These are phyloP conservation scores for rat (Rattus norvegicus) DNA, from an alignment of 2,113 vertebrate genomes.

Conservation along the genomic window DNA sequence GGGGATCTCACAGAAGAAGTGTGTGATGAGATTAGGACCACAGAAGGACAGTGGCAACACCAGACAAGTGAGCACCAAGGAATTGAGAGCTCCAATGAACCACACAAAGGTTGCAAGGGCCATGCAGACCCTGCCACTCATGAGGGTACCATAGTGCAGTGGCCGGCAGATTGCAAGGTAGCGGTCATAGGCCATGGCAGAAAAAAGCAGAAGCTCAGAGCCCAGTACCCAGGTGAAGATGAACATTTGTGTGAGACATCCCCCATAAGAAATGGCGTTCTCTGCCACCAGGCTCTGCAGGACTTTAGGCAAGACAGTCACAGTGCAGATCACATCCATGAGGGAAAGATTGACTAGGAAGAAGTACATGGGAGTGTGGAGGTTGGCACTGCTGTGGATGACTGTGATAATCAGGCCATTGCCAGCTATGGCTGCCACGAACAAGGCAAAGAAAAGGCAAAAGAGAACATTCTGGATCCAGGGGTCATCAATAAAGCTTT, in stretches of 20 bases:
- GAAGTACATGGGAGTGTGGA: constrained; percentile 51
- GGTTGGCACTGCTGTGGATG: constrained; percentile 7
- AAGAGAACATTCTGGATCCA: constrained; percentile 37
- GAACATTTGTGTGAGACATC: constrained; percentile 15
- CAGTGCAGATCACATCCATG: constrained; percentile 58
- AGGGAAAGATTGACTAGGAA: constrained; percentile 51
- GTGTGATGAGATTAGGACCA: neutral
- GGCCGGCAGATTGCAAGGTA: neutral
- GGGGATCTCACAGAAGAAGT: constrained; percentile 49
- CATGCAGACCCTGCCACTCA: constrained; percentile 33
- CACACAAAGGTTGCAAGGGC: constrained; percentile 37
- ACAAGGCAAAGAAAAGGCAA: constrained; percentile 46
- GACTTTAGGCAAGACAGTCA: constrained; percentile 54
- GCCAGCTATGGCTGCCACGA: neutral
- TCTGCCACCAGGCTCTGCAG: constrained; percentile 25
- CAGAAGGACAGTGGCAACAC: constrained; percentile 32
- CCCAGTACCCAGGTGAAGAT: constrained; percentile 11
- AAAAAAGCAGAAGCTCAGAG: constrained; percentile 67
- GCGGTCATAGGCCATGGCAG: constrained; percentile 60
- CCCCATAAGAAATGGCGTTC: neutral
- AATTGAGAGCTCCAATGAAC: constrained; percentile 5
- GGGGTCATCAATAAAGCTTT: constrained; percentile 18
- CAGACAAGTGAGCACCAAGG: neutral
- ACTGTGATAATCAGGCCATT: constrained; percentile 49
- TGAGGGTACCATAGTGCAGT: constrained; percentile 60